Evolutionary conservation across 1,140 invertebrate species (phyloP).

Genomic region (Capitella teleta): DNA sequence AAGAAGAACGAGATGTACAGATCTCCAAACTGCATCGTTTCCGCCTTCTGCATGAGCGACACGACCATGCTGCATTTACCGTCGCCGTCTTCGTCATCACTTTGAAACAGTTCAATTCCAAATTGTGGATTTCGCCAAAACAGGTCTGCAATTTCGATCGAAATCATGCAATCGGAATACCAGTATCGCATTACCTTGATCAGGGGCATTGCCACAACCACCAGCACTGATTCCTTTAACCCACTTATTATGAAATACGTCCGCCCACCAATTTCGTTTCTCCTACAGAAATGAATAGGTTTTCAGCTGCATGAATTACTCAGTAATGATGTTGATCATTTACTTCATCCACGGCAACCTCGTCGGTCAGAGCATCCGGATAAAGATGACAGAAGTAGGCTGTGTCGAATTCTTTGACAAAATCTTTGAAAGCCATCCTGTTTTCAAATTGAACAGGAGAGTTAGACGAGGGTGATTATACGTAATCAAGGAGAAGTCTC

Average conservation of each 20-base stretch:
- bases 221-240: conserved; percentile 34
- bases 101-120: conserved; percentile 66
- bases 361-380: conserved; percentile 24
- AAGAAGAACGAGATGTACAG: not conserved
- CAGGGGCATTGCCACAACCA: conserved; percentile 32
- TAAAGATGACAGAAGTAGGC: conserved; percentile 31
- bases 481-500: not conserved
- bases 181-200: conserved; percentile 20
- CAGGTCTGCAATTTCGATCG: conserved; percentile 18
- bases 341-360: conserved; percentile 23
- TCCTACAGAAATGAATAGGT: conserved; percentile 14
- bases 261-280: conserved; percentile 29
- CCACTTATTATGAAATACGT: conserved; percentile 31
- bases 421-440: conserved; percentile 34
- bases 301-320: not conserved
- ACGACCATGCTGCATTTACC: conserved; percentile 39
- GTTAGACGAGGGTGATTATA: not conserved
- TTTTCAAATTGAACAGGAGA: not conserved
- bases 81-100: conserved; percentile 73
- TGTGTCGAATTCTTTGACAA: conserved; percentile 30
- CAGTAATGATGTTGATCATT: conserved; percentile 3
- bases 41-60: conserved; percentile 14
- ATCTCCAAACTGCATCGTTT: too few relatives aligned
- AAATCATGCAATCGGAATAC: not conserved
- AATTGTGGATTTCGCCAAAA: conserved; percentile 84